phyloP scores from a whole-genome alignment of 2,888 invertebrate genomes.

The Diarsia mendica region DNA sequence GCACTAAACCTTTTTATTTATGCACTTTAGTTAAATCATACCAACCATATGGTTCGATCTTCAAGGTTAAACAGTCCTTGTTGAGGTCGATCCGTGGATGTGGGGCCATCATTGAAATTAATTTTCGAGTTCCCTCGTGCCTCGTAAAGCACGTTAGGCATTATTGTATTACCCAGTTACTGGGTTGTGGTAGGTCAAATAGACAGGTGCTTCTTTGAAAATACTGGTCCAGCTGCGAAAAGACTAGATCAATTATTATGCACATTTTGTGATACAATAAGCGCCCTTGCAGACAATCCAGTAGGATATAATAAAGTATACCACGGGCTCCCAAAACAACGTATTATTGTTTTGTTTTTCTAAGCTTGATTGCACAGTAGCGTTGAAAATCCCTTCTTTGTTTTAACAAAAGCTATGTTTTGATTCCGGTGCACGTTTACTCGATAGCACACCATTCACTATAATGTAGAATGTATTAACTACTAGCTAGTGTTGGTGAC shows the following conservation, averaged over 20 bases:
- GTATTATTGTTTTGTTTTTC: constrained; percentile 31
- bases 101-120: not conserved
- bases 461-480: constrained; percentile 41
- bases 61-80: not conserved
- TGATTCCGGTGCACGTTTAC: constrained; percentile 46
- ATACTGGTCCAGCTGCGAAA: not conserved
- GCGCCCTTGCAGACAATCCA: constrained; percentile 2
- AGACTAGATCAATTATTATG: not conserved
- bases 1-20: constrained; percentile 10
- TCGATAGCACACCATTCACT: constrained; percentile 40
- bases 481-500: not conserved
- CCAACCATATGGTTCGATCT: not conserved
- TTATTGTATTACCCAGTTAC: not conserved
- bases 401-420: constrained; percentile 51
- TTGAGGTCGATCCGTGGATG: not conserved
- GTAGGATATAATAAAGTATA: not conserved
- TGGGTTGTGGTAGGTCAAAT: not conserved
- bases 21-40: not conserved
- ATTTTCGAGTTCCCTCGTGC: not conserved
- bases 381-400: constrained; percentile 38
- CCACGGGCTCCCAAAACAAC: constrained; percentile 19
- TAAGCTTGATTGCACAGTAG: constrained; percentile 27
- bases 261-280: constrained; percentile 1
- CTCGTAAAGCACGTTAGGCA: not conserved
- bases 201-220: not conserved